Evolutionary conservation across 2,797 vertebrate genomes (phyloP), one percentile per base, ranked within the genome.

Genomic region (Channa striata): DNA sequence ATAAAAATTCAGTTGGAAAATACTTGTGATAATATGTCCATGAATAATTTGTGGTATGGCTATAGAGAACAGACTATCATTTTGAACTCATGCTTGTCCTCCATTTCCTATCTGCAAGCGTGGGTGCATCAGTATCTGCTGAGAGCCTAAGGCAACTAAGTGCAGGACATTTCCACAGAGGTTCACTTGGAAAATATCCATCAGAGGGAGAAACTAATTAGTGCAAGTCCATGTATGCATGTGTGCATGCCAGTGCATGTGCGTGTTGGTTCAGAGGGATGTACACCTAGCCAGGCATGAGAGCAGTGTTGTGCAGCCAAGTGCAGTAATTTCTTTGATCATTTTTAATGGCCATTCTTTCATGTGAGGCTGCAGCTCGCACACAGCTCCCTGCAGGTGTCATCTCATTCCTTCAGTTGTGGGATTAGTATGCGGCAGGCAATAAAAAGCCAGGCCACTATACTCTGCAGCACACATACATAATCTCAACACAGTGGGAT

Each of bases 291-390:
- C 86, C 80, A 87, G 89, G 89, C 83, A 59, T 83, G 85, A 90
- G 89, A 91, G 90, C 81, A 83, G 83, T 82, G 89, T 93, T 92
- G 86, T 93, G 92, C 90, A 85, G 90, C 86, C 66, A 79, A 92
- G 87, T 93, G 92, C 90, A 91, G 91, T 93, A 89, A 94, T 94
- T 93, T 91, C 86, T 94, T 95, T 94, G 91, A 92, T 93, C 87
- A 91, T 93, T 90, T 94, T 92, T 89, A 90, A 93, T 90, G 87
- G 92, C 82, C 79, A 86, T 85, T 91, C 89, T 93, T 94, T 94
- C 84, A 94, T 91, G 90, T 93, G 91, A 80, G 88, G 89, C 85
- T 91, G 86, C 80, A 87, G 90, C 88, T 89, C 80, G 60, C 85
- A 89, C 91, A 87, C 88, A 86, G 83, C 88, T 89, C 92, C 92